A percentile compares a stretch with the other conserved stretches of the same genome.
Conservation (phyloP, 2,888 invertebrate genomes). For the Eupsilia transversa region DNA sequence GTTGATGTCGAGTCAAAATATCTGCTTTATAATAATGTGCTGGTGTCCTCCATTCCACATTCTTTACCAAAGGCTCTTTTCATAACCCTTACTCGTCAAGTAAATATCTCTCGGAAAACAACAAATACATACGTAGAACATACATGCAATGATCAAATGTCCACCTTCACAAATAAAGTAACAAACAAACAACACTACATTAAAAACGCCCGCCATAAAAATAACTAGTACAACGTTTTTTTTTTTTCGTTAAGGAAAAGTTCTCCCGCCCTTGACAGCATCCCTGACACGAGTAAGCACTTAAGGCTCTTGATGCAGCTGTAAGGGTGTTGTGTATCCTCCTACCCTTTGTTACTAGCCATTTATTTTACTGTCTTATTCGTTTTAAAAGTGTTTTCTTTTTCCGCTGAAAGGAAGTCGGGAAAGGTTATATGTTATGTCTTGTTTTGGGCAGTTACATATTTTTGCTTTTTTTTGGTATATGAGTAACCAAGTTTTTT, state of each 20-base stretch:
- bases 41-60: neutral
- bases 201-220: constrained; percentile 22
- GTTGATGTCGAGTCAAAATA: neutral
- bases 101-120: neutral
- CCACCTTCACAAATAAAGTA: constrained; percentile 4
- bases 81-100: too few relatives aligned
- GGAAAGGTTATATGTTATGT: constrained; percentile 42
- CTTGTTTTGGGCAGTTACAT: constrained; percentile 16
- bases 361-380: constrained; percentile 68
- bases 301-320: constrained; percentile 61
- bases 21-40: neutral
- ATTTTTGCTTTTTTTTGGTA: constrained; percentile 4
- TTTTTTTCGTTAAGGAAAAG: constrained; percentile 46
- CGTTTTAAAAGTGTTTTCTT: constrained; percentile 63
- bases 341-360: constrained; percentile 63
- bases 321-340: constrained; percentile 62
- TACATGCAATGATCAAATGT: neutral
- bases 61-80: neutral
- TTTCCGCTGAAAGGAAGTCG: constrained; percentile 51
- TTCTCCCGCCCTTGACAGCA: constrained; percentile 53
- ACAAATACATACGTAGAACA: neutral
- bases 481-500: too few relatives aligned
- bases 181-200: constrained; percentile 22
- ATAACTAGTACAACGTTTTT: constrained; percentile 25
- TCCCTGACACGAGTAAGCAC: constrained; percentile 66